Evolutionary conservation across 2,888 invertebrate genomes (phyloP).

Genomic region (Drosophila borealis): DNA sequence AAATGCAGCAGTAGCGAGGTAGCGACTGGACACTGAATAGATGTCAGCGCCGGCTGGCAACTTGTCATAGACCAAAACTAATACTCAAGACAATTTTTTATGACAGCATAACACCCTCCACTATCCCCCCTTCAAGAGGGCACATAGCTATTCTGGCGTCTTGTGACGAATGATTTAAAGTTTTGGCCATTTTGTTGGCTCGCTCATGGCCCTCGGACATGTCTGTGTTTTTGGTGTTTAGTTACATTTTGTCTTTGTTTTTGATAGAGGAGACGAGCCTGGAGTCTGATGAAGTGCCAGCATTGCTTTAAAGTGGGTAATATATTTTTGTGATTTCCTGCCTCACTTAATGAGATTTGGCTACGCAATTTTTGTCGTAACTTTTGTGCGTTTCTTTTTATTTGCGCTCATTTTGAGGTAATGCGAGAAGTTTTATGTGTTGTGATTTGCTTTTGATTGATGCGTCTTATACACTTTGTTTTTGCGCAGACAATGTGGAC

Average conservation of each 20-base stretch:
- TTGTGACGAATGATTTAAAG: constrained; percentile 62
- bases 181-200: constrained; percentile 54
- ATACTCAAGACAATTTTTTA: constrained; percentile 78
- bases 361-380: constrained; percentile 49
- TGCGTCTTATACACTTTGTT: constrained; percentile 34
- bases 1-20: constrained; percentile 49
- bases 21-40: constrained; percentile 72
- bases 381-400: constrained; percentile 60
- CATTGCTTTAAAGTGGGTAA: constrained; percentile 77
- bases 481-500: constrained; percentile 11
- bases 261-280: background rate
- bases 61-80: constrained; percentile 78
- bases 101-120: constrained; percentile 62
- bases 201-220: constrained; percentile 16
- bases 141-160: constrained; percentile 11
- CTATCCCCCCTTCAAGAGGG: constrained; percentile 7
- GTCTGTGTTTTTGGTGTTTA: constrained; percentile 65
- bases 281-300: constrained; percentile 71
- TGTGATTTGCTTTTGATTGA: constrained; percentile 76
- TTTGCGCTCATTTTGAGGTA: constrained; percentile 70
- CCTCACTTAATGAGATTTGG: constrained; percentile 68
- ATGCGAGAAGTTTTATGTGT: constrained; percentile 78
- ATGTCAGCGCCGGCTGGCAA: constrained; percentile 60
- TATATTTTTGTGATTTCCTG: constrained; percentile 75
- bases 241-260: constrained; percentile 71